Evolutionary conservation across 53 echinoderm and acorn worm species (phyloP).

Genomic region (Astropecten irregularis): DNA sequence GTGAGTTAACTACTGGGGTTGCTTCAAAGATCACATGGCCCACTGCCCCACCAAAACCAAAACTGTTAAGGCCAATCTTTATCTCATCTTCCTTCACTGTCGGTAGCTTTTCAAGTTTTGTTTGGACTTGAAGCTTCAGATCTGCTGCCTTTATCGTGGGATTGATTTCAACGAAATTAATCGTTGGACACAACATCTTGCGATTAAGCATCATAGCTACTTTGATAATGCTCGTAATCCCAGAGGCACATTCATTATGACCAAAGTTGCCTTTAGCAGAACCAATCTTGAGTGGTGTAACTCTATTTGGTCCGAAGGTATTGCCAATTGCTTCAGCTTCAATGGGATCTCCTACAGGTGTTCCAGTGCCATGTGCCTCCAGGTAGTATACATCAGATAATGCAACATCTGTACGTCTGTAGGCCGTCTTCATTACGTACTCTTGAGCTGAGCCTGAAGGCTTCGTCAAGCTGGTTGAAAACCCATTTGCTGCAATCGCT

Average conservation of each 20-base stretch:
- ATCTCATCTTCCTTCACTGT: not conserved
- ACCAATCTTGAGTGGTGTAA: constrained; percentile 81
- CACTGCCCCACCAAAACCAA: constrained; percentile 89
- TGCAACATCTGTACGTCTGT: constrained; percentile 73
- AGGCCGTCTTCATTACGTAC: constrained; percentile 77
- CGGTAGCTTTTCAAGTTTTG: constrained; percentile 63
- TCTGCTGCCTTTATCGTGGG: constrained; percentile 75
- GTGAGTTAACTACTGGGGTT: constrained; percentile 39
- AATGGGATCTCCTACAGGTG: constrained; percentile 95
- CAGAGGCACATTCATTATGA: constrained; percentile 91
- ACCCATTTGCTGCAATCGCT: constrained; percentile 87
- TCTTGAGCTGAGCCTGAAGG: constrained; percentile 86
- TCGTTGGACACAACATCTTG: constrained; percentile 78
- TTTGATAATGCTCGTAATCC: constrained; percentile 85
- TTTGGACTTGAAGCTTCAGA: constrained; percentile 81
- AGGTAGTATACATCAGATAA: constrained; percentile 82
- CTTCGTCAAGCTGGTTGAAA: constrained; percentile 89
- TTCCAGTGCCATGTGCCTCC: constrained; percentile 97
- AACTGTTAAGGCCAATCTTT: constrained; percentile 80
- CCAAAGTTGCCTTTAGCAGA: constrained; percentile 98
- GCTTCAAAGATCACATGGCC: constrained; percentile 88
- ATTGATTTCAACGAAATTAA: constrained; percentile 81
- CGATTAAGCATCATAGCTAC: constrained; percentile 91
- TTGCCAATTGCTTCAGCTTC: constrained; percentile 90
- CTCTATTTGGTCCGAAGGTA: constrained; percentile 61